Evolutionary conservation across 2,797 vertebrate species (phyloP).

Genomic region (Thalassophryne amazonica): DNA sequence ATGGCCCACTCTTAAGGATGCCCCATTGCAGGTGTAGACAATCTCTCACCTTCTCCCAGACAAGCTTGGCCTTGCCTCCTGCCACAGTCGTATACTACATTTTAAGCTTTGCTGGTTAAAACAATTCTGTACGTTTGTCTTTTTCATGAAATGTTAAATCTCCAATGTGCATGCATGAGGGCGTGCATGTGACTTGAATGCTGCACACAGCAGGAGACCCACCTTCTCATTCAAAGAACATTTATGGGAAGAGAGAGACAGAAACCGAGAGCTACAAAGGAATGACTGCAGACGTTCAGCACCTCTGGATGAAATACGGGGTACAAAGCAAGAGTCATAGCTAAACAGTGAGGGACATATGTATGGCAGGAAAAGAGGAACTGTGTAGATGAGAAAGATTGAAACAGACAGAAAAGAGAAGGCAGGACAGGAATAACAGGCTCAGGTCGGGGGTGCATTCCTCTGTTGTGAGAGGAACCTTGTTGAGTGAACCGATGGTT

Average conservation of each 20-base stretch:
- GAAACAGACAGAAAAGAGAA: conserved; percentile 24
- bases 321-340: conserved; percentile 16
- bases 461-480: conserved; percentile 64
- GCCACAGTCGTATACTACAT: too few relatives aligned
- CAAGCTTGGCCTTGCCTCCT: too few relatives aligned
- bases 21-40: too few relatives aligned
- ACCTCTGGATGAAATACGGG: conserved; percentile 15
- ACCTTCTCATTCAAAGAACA: conserved; percentile 39
- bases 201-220: conserved; percentile 35
- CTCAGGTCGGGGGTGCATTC: conserved; percentile 40
- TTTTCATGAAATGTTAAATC: conserved; percentile 34
- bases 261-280: not conserved
- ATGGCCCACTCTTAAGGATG: too few relatives aligned
- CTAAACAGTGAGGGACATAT: conserved; percentile 32
- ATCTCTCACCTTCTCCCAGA: too few relatives aligned
- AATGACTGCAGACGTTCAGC: conserved; percentile 9
- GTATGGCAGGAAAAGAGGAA: conserved; percentile 26
- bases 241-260: conserved; percentile 32
- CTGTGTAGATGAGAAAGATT: conserved; percentile 30
- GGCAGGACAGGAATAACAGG: conserved; percentile 38
- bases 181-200: conserved; percentile 17
- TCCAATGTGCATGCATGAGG: conserved; percentile 2
- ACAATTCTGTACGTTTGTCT: conserved; percentile 10
- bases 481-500: conserved; percentile 64
- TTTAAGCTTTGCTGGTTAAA: too few relatives aligned